phyloP scores from a whole-genome alignment of 2,888 invertebrate species.

The Gortyna flavago region DNA sequence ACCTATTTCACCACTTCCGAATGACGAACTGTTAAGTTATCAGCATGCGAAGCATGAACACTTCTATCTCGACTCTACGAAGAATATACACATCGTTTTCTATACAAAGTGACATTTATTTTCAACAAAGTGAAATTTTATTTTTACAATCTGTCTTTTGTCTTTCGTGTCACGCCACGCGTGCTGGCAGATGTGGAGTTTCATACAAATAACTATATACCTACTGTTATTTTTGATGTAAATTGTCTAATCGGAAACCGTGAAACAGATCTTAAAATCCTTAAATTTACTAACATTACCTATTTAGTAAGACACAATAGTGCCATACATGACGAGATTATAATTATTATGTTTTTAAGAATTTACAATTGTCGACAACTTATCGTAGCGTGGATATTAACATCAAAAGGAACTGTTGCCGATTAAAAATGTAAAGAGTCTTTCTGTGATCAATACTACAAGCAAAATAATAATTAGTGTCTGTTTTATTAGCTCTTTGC shows the following conservation, averaged over 20 bases:
- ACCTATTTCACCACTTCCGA: neutral
- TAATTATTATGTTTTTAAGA: neutral
- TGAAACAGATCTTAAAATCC: neutral
- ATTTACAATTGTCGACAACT: neutral
- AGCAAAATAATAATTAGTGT: neutral
- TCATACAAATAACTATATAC: too few relatives aligned
- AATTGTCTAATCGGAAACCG: neutral
- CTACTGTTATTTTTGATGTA: neutral
- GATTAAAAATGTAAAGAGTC: neutral
- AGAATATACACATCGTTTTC: too few relatives aligned
- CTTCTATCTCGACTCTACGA: too few relatives aligned
- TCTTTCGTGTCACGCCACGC: neutral
- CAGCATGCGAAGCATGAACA: too few relatives aligned
- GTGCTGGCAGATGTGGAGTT: neutral
- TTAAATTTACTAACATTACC: constrained; percentile 4
- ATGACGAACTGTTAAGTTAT: neutral
- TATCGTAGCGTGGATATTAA: neutral
- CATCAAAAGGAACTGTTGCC: neutral
- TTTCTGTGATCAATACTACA: neutral
- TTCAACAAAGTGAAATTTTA: neutral
- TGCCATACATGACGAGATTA: neutral
- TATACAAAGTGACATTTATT: neutral
- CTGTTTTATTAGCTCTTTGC: neutral
- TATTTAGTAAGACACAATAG: constrained; percentile 7
- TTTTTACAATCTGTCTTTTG: neutral